These are phyloP conservation scores for Alosa alosa DNA, from an alignment of 2,113 vertebrate genomes.

Conservation along the genomic window DNA sequence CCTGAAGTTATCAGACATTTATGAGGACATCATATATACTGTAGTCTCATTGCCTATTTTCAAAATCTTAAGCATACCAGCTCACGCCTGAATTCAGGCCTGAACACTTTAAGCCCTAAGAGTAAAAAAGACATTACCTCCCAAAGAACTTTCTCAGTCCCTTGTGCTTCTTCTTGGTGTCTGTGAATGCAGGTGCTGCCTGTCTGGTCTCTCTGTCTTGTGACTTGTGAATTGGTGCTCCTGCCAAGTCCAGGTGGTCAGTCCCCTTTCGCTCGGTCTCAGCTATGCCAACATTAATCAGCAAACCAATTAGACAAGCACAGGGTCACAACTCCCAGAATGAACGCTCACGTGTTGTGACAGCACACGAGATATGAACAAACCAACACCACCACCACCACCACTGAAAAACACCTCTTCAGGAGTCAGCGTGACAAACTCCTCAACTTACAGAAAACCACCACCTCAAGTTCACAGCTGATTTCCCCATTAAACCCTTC, in stretches of 20 bases:
- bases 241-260: conserved; percentile 86
- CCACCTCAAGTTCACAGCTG: neutral
- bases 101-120: no score
- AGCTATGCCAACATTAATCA: conserved; percentile 62
- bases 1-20: no score
- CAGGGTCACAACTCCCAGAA: neutral
- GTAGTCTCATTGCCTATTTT: no score
- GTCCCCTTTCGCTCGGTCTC: conserved; percentile 80
- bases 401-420: neutral
- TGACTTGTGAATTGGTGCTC: conserved; percentile 56
- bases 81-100: no score
- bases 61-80: no score
- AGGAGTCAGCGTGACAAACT: neutral
- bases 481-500: neutral
- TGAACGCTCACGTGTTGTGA: neutral
- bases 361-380: neutral
- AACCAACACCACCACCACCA: neutral
- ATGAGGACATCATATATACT: no score
- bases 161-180: conserved; percentile 87
- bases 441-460: neutral
- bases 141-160: conserved; percentile 93
- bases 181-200: conserved; percentile 75
- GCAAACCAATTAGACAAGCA: neutral
- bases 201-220: conserved; percentile 62
- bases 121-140: conserved; percentile 63